Base-by-base conservation (phyloP, 2,113 vertebrate genomes). In the Cygnus buccinator region DNA sequence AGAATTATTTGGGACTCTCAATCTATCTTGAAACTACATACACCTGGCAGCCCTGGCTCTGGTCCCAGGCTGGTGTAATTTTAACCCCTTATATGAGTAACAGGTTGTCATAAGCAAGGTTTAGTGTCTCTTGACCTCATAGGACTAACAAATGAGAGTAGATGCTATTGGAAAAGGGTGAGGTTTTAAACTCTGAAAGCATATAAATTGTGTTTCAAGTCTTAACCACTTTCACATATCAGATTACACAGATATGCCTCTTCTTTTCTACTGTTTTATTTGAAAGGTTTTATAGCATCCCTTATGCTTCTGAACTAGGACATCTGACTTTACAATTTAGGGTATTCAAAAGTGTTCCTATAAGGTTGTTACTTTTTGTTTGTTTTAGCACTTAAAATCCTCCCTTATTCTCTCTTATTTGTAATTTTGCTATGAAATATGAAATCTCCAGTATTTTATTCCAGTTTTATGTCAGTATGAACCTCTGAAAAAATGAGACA, bases 61-160 rank as follows among this genome's bases (percentile, higher is more conserved):
- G 6, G 57, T 94, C 74, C 91, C 67, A 86, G 26, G 16, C 22
- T 50, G 61, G 54, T 88, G 86, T 70, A 79, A 91, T 96, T 97
- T 97, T 3, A 8, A 70, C 8, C 14, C 28, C 13, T 19, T 23
- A 4, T 31, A 66, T 15, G 29, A 86, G 72, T 41, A 77, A 91
- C 65, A 92, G 93, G n/a, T 66, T 86, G 44, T 28, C 41, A 59
- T 21, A 37, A 28, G 67, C 66, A 77, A 88, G 66, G 55, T 87
- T 93, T 92, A 81, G 26, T 88, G 72, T 31, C 33, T 73, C 80
- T 39, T 81, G 71, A 76, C 16, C 21, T 88, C 23, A 39, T 7
- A 73, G 52, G 73, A 46, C 48, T 77, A 81, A 73, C 9, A 78
- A 93, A 75, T 80, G 22, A 66, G 17, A 82, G 20, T 41, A 77